Base-by-base conservation (phyloP, 2,113 vertebrate genomes). In the Montifringilla adamsi region DNA sequence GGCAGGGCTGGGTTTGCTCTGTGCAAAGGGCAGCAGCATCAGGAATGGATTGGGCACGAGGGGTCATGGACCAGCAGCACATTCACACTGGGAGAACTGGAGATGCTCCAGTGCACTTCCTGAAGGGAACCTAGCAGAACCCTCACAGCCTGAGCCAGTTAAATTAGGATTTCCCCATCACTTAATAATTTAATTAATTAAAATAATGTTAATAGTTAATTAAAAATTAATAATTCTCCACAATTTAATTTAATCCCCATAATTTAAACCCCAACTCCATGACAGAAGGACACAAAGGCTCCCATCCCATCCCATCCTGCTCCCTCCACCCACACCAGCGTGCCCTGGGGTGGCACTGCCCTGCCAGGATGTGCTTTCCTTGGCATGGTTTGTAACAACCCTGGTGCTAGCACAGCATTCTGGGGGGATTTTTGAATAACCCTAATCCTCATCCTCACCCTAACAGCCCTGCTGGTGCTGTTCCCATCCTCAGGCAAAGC, bases 121-220 rank as follows among this genome's bases (percentile, higher is more conserved):
- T 9, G 6, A 14, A 28, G 39, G 0, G 0, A 15, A 13, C 30
- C 49, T 15, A 3, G 31, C 9, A 2, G 2, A 50, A 28, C 11
- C 28, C 28, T 33, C 2, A 0, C 15, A 6, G 31, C 23, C 66
- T 3, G 9, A 55, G 4, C 49, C 3, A 4, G 15, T 21, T 27
- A 11, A 16, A 56, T 35, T 1, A 3, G 35, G 82, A 20, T 76
- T 53, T 43, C 15, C 2, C 1, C 15, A 3, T 11, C 0, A 12
- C 58, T 58, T 58, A 58, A 58, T 35, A 0, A 13, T 62, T 35
- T 3, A 58, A 16, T 35, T 24, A 24, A 58, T 58, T 35, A 35
- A 58, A 35, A 35, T 10, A 58, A 3, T n/a, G 15, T 58, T n/a
- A 24, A 11, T 15, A 10, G 35, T 24, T 35, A 24, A 35, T 35